Conservation (phyloP, 2,888 invertebrate species). For the Apocheima hispidaria region DNA sequence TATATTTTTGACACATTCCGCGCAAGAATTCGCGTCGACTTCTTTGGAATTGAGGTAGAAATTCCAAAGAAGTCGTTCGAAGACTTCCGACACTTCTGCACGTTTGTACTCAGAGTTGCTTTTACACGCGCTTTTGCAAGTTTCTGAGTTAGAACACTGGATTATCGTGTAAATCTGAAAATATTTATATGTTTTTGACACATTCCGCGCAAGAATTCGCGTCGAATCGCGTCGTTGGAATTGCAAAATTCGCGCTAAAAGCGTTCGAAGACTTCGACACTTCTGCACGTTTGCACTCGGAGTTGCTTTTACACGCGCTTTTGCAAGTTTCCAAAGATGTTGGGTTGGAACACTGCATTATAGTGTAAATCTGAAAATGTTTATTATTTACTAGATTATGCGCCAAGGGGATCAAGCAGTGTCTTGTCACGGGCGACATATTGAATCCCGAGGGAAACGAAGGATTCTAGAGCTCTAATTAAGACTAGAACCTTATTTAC, state of each 20-base stretch:
- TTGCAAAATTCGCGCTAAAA: not conserved
- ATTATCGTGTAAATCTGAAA: conserved; percentile 14
- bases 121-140: not conserved
- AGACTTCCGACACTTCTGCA: conserved; percentile 4
- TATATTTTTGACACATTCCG: conserved; percentile 47
- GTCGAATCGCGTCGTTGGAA: conserved; percentile 44
- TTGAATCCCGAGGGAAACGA: too few species aligned
- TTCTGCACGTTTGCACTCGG: conserved; percentile 7
- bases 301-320: not conserved
- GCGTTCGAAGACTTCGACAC: conserved; percentile 6
- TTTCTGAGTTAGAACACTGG: conserved; percentile 14
- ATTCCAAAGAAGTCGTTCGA: conserved; percentile 3
- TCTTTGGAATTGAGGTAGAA: conserved; percentile 26
- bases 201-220: conserved; percentile 58
- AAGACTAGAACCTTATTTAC: too few species aligned
- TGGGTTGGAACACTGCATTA: conserved; percentile 9
- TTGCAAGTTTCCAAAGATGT: conserved; percentile 1
- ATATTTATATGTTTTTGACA: not conserved
- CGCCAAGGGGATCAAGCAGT: too few species aligned
- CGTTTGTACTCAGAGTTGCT: conserved; percentile 5
- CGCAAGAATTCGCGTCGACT: conserved; percentile 53
- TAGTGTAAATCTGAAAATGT: conserved; percentile 12
- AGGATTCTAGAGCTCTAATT: too few species aligned
- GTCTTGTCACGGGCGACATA: too few species aligned
- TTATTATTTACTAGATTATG: not conserved